Base-by-base conservation (phyloP, 2,113 vertebrate species). In the Triplophysa siluroides region DNA sequence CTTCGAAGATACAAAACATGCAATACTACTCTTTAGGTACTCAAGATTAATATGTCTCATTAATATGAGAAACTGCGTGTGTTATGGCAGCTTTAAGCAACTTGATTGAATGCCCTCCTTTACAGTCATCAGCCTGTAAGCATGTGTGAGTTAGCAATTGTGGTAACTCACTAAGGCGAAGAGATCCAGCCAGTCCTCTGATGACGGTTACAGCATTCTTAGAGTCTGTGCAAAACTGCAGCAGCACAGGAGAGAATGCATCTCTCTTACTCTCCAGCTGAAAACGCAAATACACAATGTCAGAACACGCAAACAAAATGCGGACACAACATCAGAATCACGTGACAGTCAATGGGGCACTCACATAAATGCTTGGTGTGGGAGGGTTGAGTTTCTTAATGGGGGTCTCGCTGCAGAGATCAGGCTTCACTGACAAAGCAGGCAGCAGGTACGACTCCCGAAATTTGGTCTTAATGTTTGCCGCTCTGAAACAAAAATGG, bases 161-260 rank as follows among this genome's bases (percentile, higher is more conserved):
- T 70, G 64, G 26, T 16, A 33, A 63, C 93, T 95, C 84, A 97
- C 95, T 96, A 65, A 97, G 94, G 43, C 95, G 92, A 78, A 97
- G 92, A 29, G 95, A 97, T 16, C 96, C 96, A 2, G 96, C 96
- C 47, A 97, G 89, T 18, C 96, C 96, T 73, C 96, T 90, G 89
- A 97, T 97, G 84, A 97, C 96, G 0, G 96, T 97, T 60, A 97
- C 95, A 16, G 96, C 94, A 76, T 97, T 97, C 86, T 95, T 95
- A 76, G 95, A 93, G 85, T 97, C 92, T 1, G 95, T 96, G 88
- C 96, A 97, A 90, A 97, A 97, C 89, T 97, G 96, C 23, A 96
- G 92, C 69, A 97, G 91, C 64, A 96, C 95, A 0, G 96, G 96
- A 0, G 95, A 96, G 85, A 97, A 96, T 14, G 96, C 94, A 0